Conservation (phyloP, 2,113 vertebrate species). For the Mesoclemmys tuberculata region DNA sequence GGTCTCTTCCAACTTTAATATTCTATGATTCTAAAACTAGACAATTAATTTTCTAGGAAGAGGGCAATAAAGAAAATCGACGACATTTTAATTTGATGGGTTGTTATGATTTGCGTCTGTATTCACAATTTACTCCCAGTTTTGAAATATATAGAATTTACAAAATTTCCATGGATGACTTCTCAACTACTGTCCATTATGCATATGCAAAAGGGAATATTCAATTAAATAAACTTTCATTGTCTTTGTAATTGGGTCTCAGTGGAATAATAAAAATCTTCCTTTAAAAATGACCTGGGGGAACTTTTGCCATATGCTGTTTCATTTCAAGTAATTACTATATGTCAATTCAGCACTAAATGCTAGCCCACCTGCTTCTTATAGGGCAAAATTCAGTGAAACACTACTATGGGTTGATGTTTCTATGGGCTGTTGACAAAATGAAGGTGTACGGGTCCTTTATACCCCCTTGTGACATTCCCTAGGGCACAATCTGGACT, state of each 20-base stretch:
- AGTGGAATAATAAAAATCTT: not conserved
- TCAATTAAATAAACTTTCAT: not conserved
- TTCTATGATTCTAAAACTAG: no score
- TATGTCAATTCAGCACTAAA: not conserved
- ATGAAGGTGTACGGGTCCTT: not conserved
- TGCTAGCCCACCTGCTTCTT: not conserved
- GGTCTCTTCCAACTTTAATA: no score
- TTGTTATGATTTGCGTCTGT: not conserved
- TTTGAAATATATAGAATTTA: not conserved
- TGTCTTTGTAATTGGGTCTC: not conserved
- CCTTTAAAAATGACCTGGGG: not conserved
- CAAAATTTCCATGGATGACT: not conserved
- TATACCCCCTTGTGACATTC: not conserved
- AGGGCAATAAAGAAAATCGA: not conserved
- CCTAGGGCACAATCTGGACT: no score
- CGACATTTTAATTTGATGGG: not conserved
- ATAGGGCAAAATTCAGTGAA: not conserved
- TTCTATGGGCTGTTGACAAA: no score
- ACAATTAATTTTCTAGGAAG: not conserved
- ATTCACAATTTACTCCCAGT: not conserved
- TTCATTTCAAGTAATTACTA: rapidly evolving
- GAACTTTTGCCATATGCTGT: not conserved
- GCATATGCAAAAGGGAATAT: not conserved
- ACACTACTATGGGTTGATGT: not conserved
- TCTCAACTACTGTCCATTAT: not conserved